Conservation (phyloP, 2,888 invertebrate genomes). For the Leucophenga maculata region DNA sequence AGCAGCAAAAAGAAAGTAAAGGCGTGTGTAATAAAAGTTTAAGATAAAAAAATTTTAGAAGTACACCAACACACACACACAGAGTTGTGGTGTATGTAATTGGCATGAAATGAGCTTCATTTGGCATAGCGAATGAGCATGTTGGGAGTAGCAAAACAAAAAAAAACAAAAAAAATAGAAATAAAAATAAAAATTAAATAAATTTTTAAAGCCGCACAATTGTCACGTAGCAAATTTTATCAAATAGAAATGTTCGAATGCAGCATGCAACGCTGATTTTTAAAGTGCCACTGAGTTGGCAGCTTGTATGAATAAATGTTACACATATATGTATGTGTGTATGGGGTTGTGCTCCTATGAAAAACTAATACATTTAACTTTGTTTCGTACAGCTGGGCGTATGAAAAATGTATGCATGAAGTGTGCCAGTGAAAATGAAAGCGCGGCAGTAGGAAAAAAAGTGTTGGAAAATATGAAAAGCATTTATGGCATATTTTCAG, state of each 20-base stretch:
- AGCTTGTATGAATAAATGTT: background rate
- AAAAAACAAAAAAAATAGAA: background rate
- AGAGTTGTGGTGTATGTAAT: constrained; percentile 2
- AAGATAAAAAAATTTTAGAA: background rate
- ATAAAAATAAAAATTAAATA: constrained; percentile 6
- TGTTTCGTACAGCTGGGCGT: constrained; percentile 2
- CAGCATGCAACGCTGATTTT: background rate
- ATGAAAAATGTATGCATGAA: constrained; percentile 5
- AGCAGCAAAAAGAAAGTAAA: no score
- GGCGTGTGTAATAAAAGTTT: background rate
- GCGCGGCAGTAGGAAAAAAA: background rate
- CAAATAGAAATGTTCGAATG: constrained; percentile 8
- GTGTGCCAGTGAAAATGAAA: background rate
- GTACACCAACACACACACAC: background rate
- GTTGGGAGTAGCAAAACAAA: background rate
- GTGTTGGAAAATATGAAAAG: no score
- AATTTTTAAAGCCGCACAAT: constrained; percentile 12
- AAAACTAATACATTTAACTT: background rate
- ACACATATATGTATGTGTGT: background rate
- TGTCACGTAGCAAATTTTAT: constrained; percentile 24
- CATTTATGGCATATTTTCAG: background rate
- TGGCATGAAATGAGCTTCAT: constrained; percentile 19
- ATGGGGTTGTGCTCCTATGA: background rate
- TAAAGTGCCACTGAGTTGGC: background rate
- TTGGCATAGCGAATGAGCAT: constrained; percentile 2